These are phyloP conservation scores for Pogonomyrmex barbatus DNA, from an alignment of 1,140 invertebrate species.

Conservation along the genomic window DNA sequence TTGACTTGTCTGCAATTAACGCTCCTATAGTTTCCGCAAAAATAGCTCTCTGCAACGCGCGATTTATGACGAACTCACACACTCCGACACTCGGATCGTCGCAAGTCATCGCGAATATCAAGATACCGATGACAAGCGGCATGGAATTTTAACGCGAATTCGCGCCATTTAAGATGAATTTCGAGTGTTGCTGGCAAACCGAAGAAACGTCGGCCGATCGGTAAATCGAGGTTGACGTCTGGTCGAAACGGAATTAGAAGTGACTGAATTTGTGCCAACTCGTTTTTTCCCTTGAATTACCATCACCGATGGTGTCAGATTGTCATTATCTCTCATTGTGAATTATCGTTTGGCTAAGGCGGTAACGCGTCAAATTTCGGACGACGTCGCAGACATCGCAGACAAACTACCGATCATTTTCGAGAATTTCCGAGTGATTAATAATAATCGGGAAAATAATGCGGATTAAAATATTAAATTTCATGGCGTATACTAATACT, in stretches of 20 bases:
- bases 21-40: slow-evolving; percentile 34
- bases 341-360: slow-evolving; percentile 25
- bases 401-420: slow-evolving; percentile 26
- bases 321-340: slow-evolving; percentile 31
- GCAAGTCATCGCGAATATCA: not conserved
- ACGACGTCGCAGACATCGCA: not conserved
- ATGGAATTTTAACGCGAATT: not conserved
- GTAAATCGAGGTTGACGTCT: slow-evolving; percentile 22
- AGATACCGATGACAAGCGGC: not conserved
- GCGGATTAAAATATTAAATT: not conserved
- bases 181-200: not conserved
- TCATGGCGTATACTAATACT: not conserved
- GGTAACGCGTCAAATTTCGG: slow-evolving; percentile 14
- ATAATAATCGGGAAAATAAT: not conserved
- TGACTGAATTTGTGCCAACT: slow-evolving; percentile 40
- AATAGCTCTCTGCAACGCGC: slow-evolving; percentile 35
- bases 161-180: not conserved
- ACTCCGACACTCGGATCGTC: not conserved
- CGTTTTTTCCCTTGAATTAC: slow-evolving; percentile 8
- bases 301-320: not conserved
- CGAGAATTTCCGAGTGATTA: not conserved
- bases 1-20: slow-evolving; percentile 73
- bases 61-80: slow-evolving; percentile 33
- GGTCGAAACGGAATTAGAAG: slow-evolving; percentile 55
- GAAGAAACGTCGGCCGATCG: slow-evolving; percentile 28